Base-by-base conservation (phyloP, 2,113 vertebrate species). In the Petromus typicus region DNA sequence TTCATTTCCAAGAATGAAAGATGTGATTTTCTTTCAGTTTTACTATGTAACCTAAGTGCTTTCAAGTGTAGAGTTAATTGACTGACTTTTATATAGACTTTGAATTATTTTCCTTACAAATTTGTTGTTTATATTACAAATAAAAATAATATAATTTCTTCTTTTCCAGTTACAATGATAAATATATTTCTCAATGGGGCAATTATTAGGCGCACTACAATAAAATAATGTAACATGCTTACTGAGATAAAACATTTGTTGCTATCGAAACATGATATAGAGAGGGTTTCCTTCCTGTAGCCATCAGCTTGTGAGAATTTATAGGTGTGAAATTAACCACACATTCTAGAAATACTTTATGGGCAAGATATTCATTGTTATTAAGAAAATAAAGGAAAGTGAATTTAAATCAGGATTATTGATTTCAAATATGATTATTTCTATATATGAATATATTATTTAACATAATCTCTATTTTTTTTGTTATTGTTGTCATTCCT, bases 311-410 rank as follows among this genome's bases (percentile, higher is more conserved):
- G 20, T 75, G 25, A 40, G 67, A 73, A 95, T 90, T 95, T 91
- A 64, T 79, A 85, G 76, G 69, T 96, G 25, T 95, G 45, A 95
- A 97, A 96, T 97, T 96, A 80, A 25, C 7, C 45, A 96, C 63
- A 86, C 37, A 84, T 86, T 89, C 56, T 93, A 80, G 57, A 95
- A 69, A 61, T 61, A 86, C 45, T 86, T 96, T 92, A 82, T 90
- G n/a, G 79, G 79, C 27, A 89, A 13, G n/a, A 71, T 3, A 75
- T 9, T 92, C 61, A 78, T 79, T 88, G 37, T 82, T 86, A 51
- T 23, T 57, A 90, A 71, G 11, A 73, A 17, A 18, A 82, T 30
- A 67, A 84, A 86, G 48, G 4, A 64, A 88, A 93, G 4, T 80
- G 14, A 23, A 91, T 56, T 95, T 92, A 59, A 56, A 61, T 83